These are phyloP conservation scores for Platynereis dumerilii DNA, from an alignment of 2,888 invertebrate genomes.

Conservation along the genomic window DNA sequence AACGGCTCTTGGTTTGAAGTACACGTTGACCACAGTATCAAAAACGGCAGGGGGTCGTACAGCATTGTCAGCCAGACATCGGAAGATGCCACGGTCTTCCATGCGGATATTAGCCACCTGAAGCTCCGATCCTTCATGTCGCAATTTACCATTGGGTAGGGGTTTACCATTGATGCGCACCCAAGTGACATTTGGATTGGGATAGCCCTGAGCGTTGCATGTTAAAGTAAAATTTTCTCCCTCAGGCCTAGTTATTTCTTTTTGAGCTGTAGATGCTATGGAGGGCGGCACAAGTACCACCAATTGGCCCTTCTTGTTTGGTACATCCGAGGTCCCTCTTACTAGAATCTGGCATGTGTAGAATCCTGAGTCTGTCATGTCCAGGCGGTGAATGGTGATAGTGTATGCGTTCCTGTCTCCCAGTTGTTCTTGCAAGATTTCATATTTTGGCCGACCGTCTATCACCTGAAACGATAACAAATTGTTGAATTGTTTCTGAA, in stretches of 20 bases:
- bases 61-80: slow-evolving; percentile 60
- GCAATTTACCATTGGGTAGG: slow-evolving; percentile 31
- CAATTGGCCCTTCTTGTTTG: slow-evolving; percentile 35
- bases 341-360: slow-evolving; percentile 36
- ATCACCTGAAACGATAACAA: slow-evolving; percentile 20
- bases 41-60: slow-evolving; percentile 57
- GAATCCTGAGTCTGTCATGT: slow-evolving; percentile 31
- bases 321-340: slow-evolving; percentile 23
- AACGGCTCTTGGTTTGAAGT: slow-evolving; percentile 48
- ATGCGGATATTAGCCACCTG: slow-evolving; percentile 40
- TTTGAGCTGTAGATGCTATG: slow-evolving; percentile 44
- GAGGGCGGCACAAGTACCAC: slow-evolving; percentile 52
- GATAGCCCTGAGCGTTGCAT: slow-evolving; percentile 55
- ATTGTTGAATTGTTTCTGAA: not conserved
- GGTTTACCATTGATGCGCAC: slow-evolving; percentile 53
- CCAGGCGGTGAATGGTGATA: slow-evolving; percentile 34
- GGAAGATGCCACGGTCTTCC: slow-evolving; percentile 53
- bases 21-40: slow-evolving; percentile 52
- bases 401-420: slow-evolving; percentile 30
- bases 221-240: slow-evolving; percentile 42
- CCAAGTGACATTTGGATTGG: slow-evolving; percentile 61
- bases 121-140: slow-evolving; percentile 27
- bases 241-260: slow-evolving; percentile 46
- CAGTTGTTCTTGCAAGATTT: not conserved
- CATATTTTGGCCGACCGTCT: not conserved